Conservation (phyloP, 2,113 vertebrate genomes). For the Amazona vittata region DNA sequence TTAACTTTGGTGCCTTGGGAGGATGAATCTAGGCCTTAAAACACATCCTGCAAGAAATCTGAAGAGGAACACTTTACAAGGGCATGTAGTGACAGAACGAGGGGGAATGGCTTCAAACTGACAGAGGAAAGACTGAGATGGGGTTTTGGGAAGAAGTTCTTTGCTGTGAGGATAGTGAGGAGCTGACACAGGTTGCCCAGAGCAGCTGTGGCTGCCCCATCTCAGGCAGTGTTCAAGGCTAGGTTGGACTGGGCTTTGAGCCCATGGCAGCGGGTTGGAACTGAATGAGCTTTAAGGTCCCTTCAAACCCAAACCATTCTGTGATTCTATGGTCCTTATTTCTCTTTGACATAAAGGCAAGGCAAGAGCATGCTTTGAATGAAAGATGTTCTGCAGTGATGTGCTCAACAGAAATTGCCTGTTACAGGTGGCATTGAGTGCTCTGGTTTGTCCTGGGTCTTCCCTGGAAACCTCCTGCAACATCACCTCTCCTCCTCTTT, state of each 20-base stretch:
- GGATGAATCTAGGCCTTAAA: neutral
- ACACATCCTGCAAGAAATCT: neutral
- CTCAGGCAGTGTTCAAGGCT: neutral
- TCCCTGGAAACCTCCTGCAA: neutral
- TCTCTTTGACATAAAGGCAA: neutral
- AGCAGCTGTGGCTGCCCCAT: neutral
- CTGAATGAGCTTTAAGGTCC: neutral
- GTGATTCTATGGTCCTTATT: neutral
- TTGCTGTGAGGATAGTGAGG: neutral
- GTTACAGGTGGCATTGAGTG: neutral
- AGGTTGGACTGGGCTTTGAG: neutral
- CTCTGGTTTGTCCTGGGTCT: neutral
- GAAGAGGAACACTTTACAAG: neutral
- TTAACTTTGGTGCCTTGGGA: neutral
- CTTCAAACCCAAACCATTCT: neutral
- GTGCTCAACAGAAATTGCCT: neutral
- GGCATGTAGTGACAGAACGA: neutral
- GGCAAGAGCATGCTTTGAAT: neutral
- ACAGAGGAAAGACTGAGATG: neutral
- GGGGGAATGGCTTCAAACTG: neutral
- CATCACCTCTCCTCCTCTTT: neutral
- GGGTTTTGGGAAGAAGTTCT: neutral
- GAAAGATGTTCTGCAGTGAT: neutral
- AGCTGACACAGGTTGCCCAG: neutral
- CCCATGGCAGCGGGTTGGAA: neutral